phyloP scores from a whole-genome alignment of 2,888 invertebrate genomes.

The Aspidapion aeneum region DNA sequence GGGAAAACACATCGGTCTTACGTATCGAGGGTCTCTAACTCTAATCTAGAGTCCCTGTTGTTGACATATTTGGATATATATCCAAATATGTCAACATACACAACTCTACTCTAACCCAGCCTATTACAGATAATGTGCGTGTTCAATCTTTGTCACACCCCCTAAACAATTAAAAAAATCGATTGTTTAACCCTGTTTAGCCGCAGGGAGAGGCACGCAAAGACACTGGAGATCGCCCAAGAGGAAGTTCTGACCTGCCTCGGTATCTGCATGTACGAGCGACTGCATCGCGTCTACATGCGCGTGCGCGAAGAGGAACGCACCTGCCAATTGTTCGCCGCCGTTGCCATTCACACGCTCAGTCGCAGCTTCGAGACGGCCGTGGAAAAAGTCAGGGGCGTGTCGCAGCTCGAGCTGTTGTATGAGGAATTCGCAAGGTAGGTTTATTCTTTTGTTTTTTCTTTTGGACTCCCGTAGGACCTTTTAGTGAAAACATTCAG shows the following conservation, averaged over 20 bases:
- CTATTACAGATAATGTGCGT: neutral
- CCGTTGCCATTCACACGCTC: slow-evolving; percentile 82
- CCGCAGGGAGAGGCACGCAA: slow-evolving; percentile 88
- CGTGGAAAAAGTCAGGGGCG: slow-evolving; percentile 77
- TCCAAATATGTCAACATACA: too few relatives aligned
- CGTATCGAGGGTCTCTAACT: too few relatives aligned
- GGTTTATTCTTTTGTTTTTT: neutral
- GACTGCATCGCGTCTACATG: slow-evolving; percentile 82
- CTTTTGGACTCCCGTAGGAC: neutral
- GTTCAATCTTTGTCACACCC: too few relatives aligned
- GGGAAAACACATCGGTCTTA: too few relatives aligned
- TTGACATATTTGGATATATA: too few relatives aligned
- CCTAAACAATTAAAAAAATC: neutral
- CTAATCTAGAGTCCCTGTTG: too few relatives aligned
- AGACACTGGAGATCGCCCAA: slow-evolving; percentile 95
- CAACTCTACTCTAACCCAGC: too few relatives aligned
- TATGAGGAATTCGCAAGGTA: slow-evolving; percentile 80
- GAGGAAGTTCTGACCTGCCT: slow-evolving; percentile 94
- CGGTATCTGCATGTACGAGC: slow-evolving; percentile 89
- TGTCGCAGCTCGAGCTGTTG: slow-evolving; percentile 82
- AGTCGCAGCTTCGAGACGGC: slow-evolving; percentile 88
- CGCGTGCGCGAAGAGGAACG: slow-evolving; percentile 88
- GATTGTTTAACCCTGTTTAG: slow-evolving; percentile 44
- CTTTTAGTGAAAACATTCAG: too few relatives aligned
- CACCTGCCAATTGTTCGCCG: slow-evolving; percentile 90